phyloP scores from a whole-genome alignment of 2,888 invertebrate genomes.

The Antheraea yamamai region DNA sequence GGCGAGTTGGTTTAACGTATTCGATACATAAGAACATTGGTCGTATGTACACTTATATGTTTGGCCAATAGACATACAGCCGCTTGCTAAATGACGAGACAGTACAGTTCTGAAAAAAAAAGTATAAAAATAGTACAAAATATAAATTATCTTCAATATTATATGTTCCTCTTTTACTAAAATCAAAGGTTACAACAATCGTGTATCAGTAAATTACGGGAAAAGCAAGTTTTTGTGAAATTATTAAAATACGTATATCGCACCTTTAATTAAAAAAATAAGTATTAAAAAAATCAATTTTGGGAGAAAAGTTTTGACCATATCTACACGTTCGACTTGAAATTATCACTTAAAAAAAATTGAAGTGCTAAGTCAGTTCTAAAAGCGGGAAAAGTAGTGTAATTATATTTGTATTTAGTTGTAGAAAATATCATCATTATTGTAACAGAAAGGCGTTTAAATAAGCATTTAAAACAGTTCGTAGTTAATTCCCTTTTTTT shows the following conservation, averaged over 20 bases:
- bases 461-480: too few species aligned
- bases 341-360: too few species aligned
- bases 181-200: not conserved
- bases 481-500: too few species aligned
- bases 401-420: too few species aligned
- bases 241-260: not conserved
- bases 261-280: too few species aligned
- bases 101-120: constrained; percentile 43
- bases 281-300: too few species aligned
- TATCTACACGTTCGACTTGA: too few species aligned
- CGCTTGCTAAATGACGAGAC: constrained; percentile 41
- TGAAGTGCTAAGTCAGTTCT: too few species aligned
- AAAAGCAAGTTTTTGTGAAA: not conserved
- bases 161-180: not conserved
- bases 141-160: not conserved
- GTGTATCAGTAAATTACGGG: not conserved
- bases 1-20: constrained; percentile 53
- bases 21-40: constrained; percentile 57
- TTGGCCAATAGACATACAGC: constrained; percentile 29
- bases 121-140: not conserved
- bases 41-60: constrained; percentile 55
- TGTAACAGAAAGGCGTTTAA: too few species aligned
- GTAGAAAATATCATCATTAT: too few species aligned
- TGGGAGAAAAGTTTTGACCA: too few species aligned
- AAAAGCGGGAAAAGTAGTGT: too few species aligned